Conservation (phyloP, 2,888 invertebrate species). For the Parnassius smintheus region DNA sequence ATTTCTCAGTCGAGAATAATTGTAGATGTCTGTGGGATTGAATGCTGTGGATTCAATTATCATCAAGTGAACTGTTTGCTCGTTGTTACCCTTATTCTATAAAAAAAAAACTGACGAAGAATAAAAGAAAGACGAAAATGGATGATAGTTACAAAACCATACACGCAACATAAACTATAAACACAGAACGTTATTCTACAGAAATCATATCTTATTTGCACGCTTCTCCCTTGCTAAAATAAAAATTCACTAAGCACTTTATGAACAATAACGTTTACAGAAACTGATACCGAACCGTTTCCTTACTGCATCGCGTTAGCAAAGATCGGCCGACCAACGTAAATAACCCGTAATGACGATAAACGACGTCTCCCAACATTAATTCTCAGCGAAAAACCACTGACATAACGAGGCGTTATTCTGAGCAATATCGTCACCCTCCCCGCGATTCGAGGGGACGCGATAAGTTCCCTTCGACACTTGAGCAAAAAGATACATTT, state of each 20-base stretch:
- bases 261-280: conserved; percentile 12
- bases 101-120: too few relatives aligned
- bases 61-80: too few relatives aligned
- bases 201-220: too few relatives aligned
- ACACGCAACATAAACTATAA: too few relatives aligned
- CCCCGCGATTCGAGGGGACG: conserved; percentile 1
- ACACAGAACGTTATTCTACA: too few relatives aligned
- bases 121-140: too few relatives aligned
- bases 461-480: conserved; percentile 12
- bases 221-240: background rate
- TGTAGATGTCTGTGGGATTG: too few relatives aligned
- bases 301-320: conserved; percentile 5
- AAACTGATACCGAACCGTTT: background rate
- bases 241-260: conserved; percentile 17
- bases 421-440: conserved; percentile 17
- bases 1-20: too few relatives aligned
- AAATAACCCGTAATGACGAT: conserved; percentile 20
- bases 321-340: background rate
- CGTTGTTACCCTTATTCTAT: too few relatives aligned
- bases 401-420: conserved; percentile 7
- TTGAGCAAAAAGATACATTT: conserved; percentile 17
- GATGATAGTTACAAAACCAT: too few relatives aligned
- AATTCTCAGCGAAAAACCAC: conserved; percentile 15
- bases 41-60: too few relatives aligned
- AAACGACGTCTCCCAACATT: conserved; percentile 16